Evolutionary conservation across 2,888 invertebrate genomes (phyloP), one percentile per base, ranked within the genome.

Genomic region (Drosophila macrospina): DNA sequence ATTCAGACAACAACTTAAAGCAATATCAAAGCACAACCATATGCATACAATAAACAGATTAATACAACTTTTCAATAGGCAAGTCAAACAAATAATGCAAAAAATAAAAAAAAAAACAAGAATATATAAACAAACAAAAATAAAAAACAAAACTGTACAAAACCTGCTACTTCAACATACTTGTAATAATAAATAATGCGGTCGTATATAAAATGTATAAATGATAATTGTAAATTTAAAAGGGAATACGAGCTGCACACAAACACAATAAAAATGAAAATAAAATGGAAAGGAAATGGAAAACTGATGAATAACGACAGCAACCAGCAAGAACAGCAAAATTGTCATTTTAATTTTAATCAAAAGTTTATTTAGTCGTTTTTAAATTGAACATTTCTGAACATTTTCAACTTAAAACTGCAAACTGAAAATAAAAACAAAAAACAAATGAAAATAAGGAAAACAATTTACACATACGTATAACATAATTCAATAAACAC

Each of bases 341-440:
- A 79, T 76, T 79, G 76, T 80, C 65, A 80, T 72, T 78, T 76
- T 76, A 80, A 61, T 78, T 77, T 80, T 62, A 73, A 64, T 44
- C 20, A 57, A 72, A 36, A 51, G 62, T 42, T 70, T 61, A 67
- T 78, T 78, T 68, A 67, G 42, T 79, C 39, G 44, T 56, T 80
- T 56, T 80, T 60, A 56, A 51, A 56, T 69, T 78, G 37, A 72
- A 42, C 34, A 44, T 55, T 59, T 65, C 44, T 41, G 36, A 54
- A 59, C 57, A 56, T 47, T 44, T 61, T 13, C 7, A 52, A 44
- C 28, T 59, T 50, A 50, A 59, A 50, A 59, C 34, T 62, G 37
- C 45, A 47, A 66, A 51, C 48, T 34, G 20, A 28, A 28, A 48
- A 24, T 4, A 32, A 47, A n/a, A 34, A 48, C 63, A 48, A 4